Conservation (phyloP, 2,113 vertebrate species). For the Speoplatyrhinus poulsoni region DNA sequence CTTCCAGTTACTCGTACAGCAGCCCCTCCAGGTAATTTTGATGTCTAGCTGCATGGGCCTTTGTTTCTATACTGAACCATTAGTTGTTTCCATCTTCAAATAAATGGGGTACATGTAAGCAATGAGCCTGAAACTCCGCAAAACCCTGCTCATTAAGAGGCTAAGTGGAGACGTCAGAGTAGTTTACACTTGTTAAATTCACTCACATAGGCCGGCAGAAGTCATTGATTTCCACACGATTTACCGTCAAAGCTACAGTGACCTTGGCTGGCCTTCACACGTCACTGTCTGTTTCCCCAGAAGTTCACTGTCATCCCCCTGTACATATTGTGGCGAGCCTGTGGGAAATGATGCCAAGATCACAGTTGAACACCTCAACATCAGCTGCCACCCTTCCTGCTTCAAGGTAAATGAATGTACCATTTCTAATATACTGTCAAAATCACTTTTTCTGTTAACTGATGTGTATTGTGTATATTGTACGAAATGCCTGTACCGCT, state of each 20-base stretch:
- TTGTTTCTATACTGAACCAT: background rate
- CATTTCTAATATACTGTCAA: background rate
- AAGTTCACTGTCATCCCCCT: slow-evolving; percentile 63
- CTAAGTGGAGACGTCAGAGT: slow-evolving; percentile 40
- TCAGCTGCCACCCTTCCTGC: slow-evolving; percentile 84
- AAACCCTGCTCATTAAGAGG: slow-evolving; percentile 45
- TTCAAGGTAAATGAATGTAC: slow-evolving; percentile 79
- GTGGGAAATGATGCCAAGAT: slow-evolving; percentile 86
- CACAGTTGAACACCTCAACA: slow-evolving; percentile 86
- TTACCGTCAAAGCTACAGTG: background rate
- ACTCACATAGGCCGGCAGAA: slow-evolving; percentile 10
- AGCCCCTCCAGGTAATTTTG: slow-evolving; percentile 63
- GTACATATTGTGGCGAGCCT: slow-evolving; percentile 80
- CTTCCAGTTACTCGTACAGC: slow-evolving; percentile 71
- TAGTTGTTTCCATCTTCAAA: slow-evolving; percentile 32
- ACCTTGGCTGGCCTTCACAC: slow-evolving; percentile 23
- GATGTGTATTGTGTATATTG: background rate
- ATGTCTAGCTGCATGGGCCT: background rate
- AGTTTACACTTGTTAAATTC: slow-evolving; percentile 52
- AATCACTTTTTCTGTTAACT: background rate
- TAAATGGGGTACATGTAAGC: slow-evolving; percentile 40
- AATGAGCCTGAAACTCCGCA: slow-evolving; percentile 41
- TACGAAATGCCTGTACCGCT: background rate
- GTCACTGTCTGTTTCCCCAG: slow-evolving; percentile 29
- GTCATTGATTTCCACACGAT: slow-evolving; percentile 29